These are phyloP conservation scores for Siphamia tubifer DNA, from an alignment of 2,113 vertebrate species.

Conservation along the genomic window DNA sequence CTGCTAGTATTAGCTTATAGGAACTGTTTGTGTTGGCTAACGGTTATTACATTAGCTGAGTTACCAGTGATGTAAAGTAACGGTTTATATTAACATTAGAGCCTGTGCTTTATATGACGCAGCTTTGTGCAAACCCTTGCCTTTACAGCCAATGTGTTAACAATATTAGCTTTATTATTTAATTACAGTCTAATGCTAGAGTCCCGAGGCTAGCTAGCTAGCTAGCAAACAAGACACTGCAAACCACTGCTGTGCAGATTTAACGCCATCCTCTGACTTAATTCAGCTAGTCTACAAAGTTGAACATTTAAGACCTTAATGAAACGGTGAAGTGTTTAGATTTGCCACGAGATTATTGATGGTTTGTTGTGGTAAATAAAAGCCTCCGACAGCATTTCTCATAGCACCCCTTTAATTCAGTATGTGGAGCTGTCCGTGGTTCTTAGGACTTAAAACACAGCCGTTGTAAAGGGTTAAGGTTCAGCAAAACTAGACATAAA, in stretches of 20 bases:
- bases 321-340: not conserved
- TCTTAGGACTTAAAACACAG: slow-evolving; percentile 1
- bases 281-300: fast-evolving
- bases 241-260: not conserved
- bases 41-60: no score
- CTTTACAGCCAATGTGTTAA: no score
- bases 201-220: not conserved
- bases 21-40: not conserved
- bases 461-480: no score
- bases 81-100: fast-evolving
- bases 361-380: not conserved
- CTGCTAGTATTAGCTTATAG: slow-evolving; percentile 6
- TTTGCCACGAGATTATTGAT: not conserved
- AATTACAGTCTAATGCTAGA: no score
- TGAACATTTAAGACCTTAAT: not conserved
- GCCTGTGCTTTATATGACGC: fast-evolving
- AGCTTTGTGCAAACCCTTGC: not conserved
- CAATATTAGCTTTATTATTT: no score
- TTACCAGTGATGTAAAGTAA: fast-evolving
- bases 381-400: not conserved
- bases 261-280: fast-evolving
- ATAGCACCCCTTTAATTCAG: not conserved
- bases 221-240: not conserved
- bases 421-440: slow-evolving; percentile 62
- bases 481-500: no score